Evolutionary conservation across 2,888 invertebrate genomes (phyloP), one percentile per base, ranked within the genome.

Genomic region (Lepidocyrtoides sp.): DNA sequence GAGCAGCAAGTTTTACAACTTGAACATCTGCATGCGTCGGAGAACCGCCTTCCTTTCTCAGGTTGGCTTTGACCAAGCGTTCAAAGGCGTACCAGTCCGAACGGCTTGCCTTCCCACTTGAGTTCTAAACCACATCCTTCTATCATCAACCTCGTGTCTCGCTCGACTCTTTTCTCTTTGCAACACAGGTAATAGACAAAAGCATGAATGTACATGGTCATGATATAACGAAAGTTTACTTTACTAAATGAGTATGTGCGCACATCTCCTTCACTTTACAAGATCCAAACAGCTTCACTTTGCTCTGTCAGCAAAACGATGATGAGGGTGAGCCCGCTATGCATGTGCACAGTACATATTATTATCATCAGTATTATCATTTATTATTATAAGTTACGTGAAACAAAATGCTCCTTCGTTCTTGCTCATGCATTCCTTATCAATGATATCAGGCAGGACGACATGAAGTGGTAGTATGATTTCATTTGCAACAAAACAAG

Each of bases 1-100:
- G 91, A 91, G 75, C 81, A 91, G 86, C 85, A 82, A 86, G 86
- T 91, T 91, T 86, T 91, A 82, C 82, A 81, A 86, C 72, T 69
- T 82, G 20, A 86, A 72, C 91, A 81, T 86, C 91, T 91, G 86
- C 91, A 91, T 81, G 72, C 82, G 91, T 81, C 79, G 57, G 79
- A 72, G 86, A 86, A 66, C 92, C 92, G 90, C 92, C 92, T 91
- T 88, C 92, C 91, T 77, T 88, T 92, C 88, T 92, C 92, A 92
- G 92, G 92, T 92, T 92, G 92, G 92, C 92, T 92, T 91, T 92
- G 91, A 86, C 85, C 75, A 81, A 85, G 86, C 86, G 91, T 86
- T 86, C 91, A 91, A 86, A 91, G 91, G 91, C 91, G 91, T 91
- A 91, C 81, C 91, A 91, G 91, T 91, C 81, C 44, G 36, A 79